Conservation (phyloP, 2,888 invertebrate species). For the Pseudanteris insignis region DNA sequence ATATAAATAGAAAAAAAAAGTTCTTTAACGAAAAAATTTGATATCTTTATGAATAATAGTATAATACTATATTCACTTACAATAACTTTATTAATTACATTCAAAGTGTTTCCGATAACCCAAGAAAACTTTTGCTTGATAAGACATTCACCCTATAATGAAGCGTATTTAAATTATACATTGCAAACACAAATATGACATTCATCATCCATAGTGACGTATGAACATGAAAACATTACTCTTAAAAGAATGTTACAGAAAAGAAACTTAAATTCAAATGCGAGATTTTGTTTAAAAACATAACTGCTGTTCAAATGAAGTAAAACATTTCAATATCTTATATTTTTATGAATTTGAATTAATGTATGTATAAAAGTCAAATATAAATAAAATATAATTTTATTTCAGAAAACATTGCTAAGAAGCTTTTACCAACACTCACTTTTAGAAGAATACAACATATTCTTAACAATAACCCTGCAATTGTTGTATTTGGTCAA, state of each 20-base stretch:
- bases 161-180: conserved; percentile 7
- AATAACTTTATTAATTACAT: conserved; percentile 35
- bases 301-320: too few species aligned
- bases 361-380: too few species aligned
- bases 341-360: too few species aligned
- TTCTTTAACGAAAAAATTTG: too few species aligned
- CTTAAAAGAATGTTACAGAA: too few species aligned
- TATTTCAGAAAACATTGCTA: conserved; percentile 54
- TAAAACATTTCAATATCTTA: too few species aligned
- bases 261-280: too few species aligned
- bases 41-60: conserved; percentile 6
- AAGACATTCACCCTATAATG: conserved; percentile 19
- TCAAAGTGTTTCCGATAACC: conserved; percentile 30
- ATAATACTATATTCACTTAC: conserved; percentile 26
- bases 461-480: conserved; percentile 69
- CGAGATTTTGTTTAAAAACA: too few species aligned
- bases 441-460: conserved; percentile 46
- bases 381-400: too few species aligned
- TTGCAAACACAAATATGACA: conserved; percentile 2
- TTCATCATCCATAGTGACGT: too few species aligned
- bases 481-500: conserved; percentile 78
- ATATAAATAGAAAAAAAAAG: too few species aligned
- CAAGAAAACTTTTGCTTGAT: conserved; percentile 29
- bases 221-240: too few species aligned
- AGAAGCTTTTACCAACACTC: conserved; percentile 55